Percentiles rank a stretch among this genome's conserved stretches.
Conservation (phyloP, 2,888 invertebrate species). For the Patella ulyssiponensis region DNA sequence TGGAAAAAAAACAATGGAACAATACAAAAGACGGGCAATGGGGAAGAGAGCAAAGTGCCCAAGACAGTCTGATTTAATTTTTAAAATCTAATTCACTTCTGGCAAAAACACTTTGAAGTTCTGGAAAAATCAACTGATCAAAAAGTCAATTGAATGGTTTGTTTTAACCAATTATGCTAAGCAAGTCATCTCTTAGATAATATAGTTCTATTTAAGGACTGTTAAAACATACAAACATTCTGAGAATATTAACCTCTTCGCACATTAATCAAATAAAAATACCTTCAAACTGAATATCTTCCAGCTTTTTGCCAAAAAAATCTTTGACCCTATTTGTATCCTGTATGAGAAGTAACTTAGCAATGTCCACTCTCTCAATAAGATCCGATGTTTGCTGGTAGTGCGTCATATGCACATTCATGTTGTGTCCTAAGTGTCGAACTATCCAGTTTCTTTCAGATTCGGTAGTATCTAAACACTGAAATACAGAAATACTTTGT, state of each 20-base stretch:
- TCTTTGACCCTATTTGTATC: conserved; percentile 11
- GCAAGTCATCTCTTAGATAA: not conserved
- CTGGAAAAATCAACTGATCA: too few relatives aligned
- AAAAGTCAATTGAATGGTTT: too few relatives aligned
- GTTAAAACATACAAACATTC: too few relatives aligned
- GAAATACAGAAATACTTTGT: not conserved
- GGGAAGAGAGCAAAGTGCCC: too few relatives aligned
- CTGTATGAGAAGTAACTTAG: conserved; percentile 13
- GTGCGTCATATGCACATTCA: conserved; percentile 16
- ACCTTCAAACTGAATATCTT: conserved; percentile 26
- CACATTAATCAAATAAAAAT: not conserved
- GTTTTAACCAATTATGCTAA: too few relatives aligned
- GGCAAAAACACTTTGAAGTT: too few relatives aligned
- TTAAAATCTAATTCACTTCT: too few relatives aligned
- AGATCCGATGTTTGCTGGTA: conserved; percentile 17
- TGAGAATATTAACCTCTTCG: too few relatives aligned
- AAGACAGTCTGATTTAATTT: too few relatives aligned
- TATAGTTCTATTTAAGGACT: not conserved
- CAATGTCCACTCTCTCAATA: conserved; percentile 18
- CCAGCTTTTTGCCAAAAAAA: conserved; percentile 19
- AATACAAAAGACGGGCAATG: too few relatives aligned
- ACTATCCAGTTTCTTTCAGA: conserved; percentile 31
- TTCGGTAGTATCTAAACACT: conserved; percentile 31
- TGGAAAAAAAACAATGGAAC: too few relatives aligned
- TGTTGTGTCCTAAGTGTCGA: conserved; percentile 29